Evolutionary conservation across 2,797 vertebrate species (phyloP).

Genomic region (Gymnoscopelus braueri): DNA sequence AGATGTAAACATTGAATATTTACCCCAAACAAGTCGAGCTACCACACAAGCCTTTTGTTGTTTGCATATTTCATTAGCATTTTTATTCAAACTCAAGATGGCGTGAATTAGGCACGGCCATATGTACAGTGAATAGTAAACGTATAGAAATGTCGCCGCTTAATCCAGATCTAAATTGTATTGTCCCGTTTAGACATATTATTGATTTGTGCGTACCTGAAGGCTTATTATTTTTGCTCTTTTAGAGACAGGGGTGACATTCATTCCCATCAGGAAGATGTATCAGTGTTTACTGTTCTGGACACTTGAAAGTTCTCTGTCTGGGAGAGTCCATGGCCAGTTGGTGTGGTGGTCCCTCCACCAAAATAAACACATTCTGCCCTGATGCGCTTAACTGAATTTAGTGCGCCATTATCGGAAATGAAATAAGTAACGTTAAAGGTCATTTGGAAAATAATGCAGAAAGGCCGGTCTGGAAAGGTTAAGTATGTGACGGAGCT

Average conservation of each 20-base stretch:
- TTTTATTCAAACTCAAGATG: conserved; percentile 31
- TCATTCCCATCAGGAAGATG: conserved; percentile 40
- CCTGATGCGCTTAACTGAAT: conserved; percentile 80
- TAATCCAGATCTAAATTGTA: conserved; percentile 8
- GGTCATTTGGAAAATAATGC: conserved; percentile 84
- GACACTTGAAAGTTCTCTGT: conserved; percentile 41
- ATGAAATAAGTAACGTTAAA: conserved; percentile 83
- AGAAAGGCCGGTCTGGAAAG: conserved; percentile 80
- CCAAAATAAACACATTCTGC: conserved; percentile 81
- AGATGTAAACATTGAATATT: conserved; percentile 77
- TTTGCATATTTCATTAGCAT: conserved; percentile 54
- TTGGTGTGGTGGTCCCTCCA: conserved; percentile 55
- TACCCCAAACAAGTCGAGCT: conserved; percentile 23
- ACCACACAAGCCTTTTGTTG: conserved; percentile 32
- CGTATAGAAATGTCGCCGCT: background rate
- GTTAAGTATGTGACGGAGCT: conserved; percentile 84
- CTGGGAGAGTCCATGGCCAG: conserved; percentile 63
- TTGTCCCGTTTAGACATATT: conserved; percentile 15
- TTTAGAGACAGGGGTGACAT: conserved; percentile 12
- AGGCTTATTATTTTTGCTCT: conserved; percentile 15
- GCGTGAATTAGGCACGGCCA: conserved; percentile 22
- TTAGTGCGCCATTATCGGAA: conserved; percentile 81
- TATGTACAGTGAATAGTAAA: background rate
- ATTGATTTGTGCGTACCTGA: conserved; percentile 17
- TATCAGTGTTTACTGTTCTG: conserved; percentile 48